Evolutionary conservation across 1,140 invertebrate genomes (phyloP), one percentile per base, ranked within the genome.

Genomic region (Myzus persicae): DNA sequence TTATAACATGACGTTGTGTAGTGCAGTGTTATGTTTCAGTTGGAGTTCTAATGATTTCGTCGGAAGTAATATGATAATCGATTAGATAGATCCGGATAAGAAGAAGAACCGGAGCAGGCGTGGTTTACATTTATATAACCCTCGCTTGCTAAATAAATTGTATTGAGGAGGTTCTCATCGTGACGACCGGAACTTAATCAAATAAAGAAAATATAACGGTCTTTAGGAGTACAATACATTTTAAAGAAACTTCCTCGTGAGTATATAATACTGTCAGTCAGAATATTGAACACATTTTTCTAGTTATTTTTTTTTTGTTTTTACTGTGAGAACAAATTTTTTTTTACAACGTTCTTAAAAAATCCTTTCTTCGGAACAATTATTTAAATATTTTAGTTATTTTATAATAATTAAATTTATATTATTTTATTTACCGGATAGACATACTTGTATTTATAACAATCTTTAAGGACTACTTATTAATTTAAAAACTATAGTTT

Each of bases 121-220:
- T 82, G 67, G 31, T 31, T 20, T 31, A 42, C n/a, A 82, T 46
- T 92, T 38, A 46, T 51, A 81, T 36, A 48, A 89, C 59, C 90
- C 36, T 51, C 31, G 26, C 42, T 67, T 24, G 48, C 88, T 24
- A 89, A 89, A 89, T 89, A 89, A 89, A 89, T 89, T 51, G 42
- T 38, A 51, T 51, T 44, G 24, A 59, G 89, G 54, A 90, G n/a
- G 51, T 26, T 90, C 26, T 42, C 54, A 59, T 91, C 90, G 31
- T 59, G 48, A 54, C 36, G 24, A 51, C 36, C 90, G 54, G 40
- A 59, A 42, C 22, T 46, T 87, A 36, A 44, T 46, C 20, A 51
- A 92, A 81, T 48, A 92, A 82, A 82, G 11, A 82, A 84, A 82
- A 48, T 46, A 92, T 48, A 92, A 92, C 91, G 91, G 91, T 82